Evolutionary conservation across 2,888 invertebrate genomes (phyloP), one percentile per base, ranked within the genome.

Genomic region (Linnaemya tessellans): DNA sequence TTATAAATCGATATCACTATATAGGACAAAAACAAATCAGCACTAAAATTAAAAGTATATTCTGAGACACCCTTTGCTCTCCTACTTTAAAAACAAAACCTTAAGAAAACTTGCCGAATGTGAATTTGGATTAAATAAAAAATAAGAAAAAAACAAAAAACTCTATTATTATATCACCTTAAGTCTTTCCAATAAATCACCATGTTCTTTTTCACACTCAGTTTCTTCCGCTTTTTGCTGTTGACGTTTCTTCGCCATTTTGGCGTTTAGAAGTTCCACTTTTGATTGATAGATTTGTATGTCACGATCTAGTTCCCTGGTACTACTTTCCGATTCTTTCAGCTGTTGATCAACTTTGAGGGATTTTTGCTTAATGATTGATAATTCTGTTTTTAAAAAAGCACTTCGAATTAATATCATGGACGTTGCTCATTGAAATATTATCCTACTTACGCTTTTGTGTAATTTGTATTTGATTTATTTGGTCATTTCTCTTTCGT

Each of bases 281-380:
- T 94, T 94, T 0, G 95, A 95, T 67, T 95, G 94, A 86, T 95
- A 92, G 22, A 93, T 93, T 51, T 94, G 94, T 85, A 97, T 94
- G 10, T 93, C 93, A 5, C 95, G 94, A 0, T 93, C 93, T 1
- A 96, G 94, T 51, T 94, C 94, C 1, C 91, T 93, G 15, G 95
- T 94, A 87, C 95, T 94, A 41, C 92, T 93, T 35, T 91, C 90
- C 15, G 95, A 93, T 11, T 93, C 92, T 22, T 95, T 95, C 5
- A 95, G 92, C 64, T 96, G 95, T 78, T 94, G 94, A 85, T 95
- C 95, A 38, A 96, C 93, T 88, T 95, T 95, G 88, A 96, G 92
- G 68, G 95, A 95, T 89, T 96, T 97, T 88, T 97, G 96, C 60
- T 96, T 95, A 91, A 97, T 94, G 75, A 97, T 90, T 67, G 92